phyloP scores from a whole-genome alignment of 2,113 vertebrate genomes.

The Daboia siamensis region DNA sequence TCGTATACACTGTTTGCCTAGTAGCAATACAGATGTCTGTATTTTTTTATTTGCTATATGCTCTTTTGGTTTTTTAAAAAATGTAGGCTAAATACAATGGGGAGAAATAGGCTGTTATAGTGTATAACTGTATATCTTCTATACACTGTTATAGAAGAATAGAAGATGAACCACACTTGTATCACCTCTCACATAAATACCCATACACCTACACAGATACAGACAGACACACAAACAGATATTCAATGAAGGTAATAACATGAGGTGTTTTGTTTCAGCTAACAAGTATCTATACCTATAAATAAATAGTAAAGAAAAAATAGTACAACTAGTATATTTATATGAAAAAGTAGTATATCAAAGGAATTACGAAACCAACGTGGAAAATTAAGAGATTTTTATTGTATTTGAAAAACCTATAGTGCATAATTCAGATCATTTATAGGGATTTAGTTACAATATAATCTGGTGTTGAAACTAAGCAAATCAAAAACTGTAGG shows the following conservation, averaged over 20 bases:
- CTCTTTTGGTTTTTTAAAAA: neutral
- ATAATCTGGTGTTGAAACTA: neutral
- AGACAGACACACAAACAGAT: neutral
- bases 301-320: neutral
- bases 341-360: neutral
- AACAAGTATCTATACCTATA: neutral
- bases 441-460: neutral
- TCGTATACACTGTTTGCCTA: constrained; percentile 9
- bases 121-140: no score
- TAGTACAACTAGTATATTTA: neutral
- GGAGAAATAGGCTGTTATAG: neutral
- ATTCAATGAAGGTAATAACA: neutral
- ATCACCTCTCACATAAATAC: neutral
- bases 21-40: neutral
- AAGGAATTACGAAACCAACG: neutral
- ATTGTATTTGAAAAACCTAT: neutral
- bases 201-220: neutral
- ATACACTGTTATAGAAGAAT: neutral
- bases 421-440: neutral
- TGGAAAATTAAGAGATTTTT: neutral
- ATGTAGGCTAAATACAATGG: neutral
- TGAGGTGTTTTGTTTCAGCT: neutral
- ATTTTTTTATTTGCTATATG: constrained; percentile 3
- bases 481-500: neutral
- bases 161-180: no score